phyloP scores from a whole-genome alignment of 2,113 vertebrate species.

The Ondatra zibethicus region DNA sequence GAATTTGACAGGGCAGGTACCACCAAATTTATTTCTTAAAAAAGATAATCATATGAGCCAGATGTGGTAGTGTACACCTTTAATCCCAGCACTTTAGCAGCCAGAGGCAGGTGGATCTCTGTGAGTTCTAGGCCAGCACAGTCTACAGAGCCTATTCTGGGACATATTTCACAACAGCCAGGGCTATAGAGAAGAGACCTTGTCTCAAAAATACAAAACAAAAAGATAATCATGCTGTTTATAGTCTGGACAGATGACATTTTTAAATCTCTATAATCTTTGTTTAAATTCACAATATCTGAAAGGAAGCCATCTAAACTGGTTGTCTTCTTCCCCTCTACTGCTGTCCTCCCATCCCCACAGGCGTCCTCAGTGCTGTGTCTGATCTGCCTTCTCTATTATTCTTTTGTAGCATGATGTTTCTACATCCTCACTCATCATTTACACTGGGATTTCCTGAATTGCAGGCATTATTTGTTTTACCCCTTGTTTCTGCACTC shows the following conservation, averaged over 20 bases:
- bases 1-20: not conserved
- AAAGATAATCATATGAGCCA: not conserved
- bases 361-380: not conserved
- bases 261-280: not conserved
- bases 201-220: not conserved
- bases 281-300: conserved; percentile 13
- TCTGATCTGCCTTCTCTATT: not conserved
- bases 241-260: not conserved
- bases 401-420: conserved; percentile 17
- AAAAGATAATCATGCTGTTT: not conserved
- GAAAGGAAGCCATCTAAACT: not conserved
- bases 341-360: not conserved
- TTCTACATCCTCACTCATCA: not conserved
- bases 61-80: not conserved
- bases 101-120: not conserved
- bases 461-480: conserved; percentile 8
- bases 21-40: not conserved
- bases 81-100: not conserved
- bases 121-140: not conserved
- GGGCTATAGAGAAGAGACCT: not conserved
- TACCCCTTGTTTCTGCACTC: not conserved
- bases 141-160: not conserved
- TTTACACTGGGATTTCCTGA: conserved; percentile 13
- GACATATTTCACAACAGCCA: not conserved
- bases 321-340: not conserved